Base-by-base conservation (phyloP, 2,888 invertebrate species). In the Mesoligia furuncula region DNA sequence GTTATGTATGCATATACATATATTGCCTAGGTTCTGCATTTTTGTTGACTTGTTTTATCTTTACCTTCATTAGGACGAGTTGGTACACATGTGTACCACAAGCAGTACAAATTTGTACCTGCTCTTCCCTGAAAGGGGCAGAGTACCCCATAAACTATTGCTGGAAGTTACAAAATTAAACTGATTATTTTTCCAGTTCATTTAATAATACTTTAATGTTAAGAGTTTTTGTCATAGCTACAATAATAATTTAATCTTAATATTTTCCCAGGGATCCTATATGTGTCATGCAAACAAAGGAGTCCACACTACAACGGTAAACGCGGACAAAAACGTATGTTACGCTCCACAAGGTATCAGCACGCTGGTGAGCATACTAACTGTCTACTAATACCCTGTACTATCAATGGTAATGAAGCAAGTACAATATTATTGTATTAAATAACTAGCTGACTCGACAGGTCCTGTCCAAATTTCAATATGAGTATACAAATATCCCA, bases 361-460 rank as follows among this genome's bases (percentile, higher is more conserved):
- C 91, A 93, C 94, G 92, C 87, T 96, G 96, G 96, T 96, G 96
- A 96, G 96, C 93, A 91, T 90, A 95, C 95, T 96, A 96, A 96
- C 96, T 91, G 88, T 90, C 86, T 90, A 96, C 95, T 96, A 96
- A 96, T 94, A 75, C 24, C 72, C n/a, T 73, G 64, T 73, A 64
- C 45, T 45, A 51, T 39, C 27, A 48, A 64, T 6, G 9, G 74
- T 78, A 75, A 77, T 81, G 75, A 83, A 82, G 84, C 82, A 82
- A 83, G 76, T 66, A 71, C 15, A 31, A 48, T 1, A 54, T 39
- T 59, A 71, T 17, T 24, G 0, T 11, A 20, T 20, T 13, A 17
- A n/a, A 20, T n/a, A 27, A 61, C 27, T 17, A 61, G 8, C 8
- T 27, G 17, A 59, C 6, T 15, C 27, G 13, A 27, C 27, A 27